Percentiles rank a stretch among this genome's conserved stretches.
These are phyloP conservation scores for Oreonectes daqikongensis DNA, from an alignment of 2,797 vertebrate species.

Conservation along the genomic window DNA sequence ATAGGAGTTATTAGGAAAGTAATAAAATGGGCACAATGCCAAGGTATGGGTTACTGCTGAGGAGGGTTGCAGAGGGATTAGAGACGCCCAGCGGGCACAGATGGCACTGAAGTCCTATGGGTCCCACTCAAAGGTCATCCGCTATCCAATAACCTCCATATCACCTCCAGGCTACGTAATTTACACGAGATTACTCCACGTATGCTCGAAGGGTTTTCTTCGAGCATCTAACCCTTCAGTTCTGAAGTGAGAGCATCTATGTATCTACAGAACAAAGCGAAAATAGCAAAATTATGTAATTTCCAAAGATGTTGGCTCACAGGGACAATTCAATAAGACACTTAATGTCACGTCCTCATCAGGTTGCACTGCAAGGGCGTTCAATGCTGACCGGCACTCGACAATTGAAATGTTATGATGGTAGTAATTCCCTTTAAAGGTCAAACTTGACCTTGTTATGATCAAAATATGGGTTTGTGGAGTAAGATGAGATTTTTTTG, in stretches of 20 bases:
- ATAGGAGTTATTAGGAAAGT: slow-evolving; percentile 16
- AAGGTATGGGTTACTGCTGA: slow-evolving; percentile 70
- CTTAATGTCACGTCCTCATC: slow-evolving; percentile 35
- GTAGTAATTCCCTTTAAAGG: slow-evolving; percentile 65
- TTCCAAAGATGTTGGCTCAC: slow-evolving; percentile 39
- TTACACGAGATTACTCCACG: slow-evolving; percentile 45
- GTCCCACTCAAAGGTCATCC: slow-evolving; percentile 70
- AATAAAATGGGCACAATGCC: slow-evolving; percentile 56
- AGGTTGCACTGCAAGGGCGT: background rate
- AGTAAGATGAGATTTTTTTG: background rate
- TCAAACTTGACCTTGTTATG: slow-evolving; percentile 53
- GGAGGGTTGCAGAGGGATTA: slow-evolving; percentile 70
- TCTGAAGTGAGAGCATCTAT: slow-evolving; percentile 58
- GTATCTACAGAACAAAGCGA: slow-evolving; percentile 25
- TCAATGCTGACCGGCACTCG: background rate
- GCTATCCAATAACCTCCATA: slow-evolving; percentile 48
- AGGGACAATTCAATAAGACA: slow-evolving; percentile 53
- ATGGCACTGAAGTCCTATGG: slow-evolving; percentile 70
- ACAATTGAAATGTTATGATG: slow-evolving; percentile 56
- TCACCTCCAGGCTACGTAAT: slow-evolving; percentile 50
- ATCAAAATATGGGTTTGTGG: slow-evolving; percentile 46
- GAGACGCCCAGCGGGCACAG: slow-evolving; percentile 70
- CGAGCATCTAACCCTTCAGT: slow-evolving; percentile 14
- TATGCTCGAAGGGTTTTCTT: slow-evolving; percentile 22
- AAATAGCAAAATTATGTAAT: slow-evolving; percentile 51